Evolutionary conservation across 2,113 vertebrate genomes (phyloP), one percentile per base, ranked within the genome.

Genomic region (Uria aalge): DNA sequence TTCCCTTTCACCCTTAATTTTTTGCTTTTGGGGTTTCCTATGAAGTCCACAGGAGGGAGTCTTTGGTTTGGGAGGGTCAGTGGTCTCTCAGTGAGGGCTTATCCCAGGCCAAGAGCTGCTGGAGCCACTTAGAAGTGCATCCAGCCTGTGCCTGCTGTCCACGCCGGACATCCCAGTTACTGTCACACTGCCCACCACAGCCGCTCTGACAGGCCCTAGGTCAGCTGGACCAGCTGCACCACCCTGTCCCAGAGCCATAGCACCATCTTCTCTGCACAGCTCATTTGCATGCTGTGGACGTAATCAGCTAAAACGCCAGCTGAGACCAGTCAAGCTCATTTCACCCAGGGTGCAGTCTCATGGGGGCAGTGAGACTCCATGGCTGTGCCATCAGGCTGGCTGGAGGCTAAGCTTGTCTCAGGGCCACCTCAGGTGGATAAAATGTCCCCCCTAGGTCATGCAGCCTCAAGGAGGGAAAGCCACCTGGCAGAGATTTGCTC

Each of bases 351-450:
- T 45, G 21, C 69, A 84, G 48, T 45, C 45, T 45, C 45, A 45
- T 8, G 8, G 45, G 26, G 26, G 21, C 17, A 62, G 29, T 0
- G 1, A 71, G 30, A 34, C 21, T 0, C 0, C 3, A 0, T 0
- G 1, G 27, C 34, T 69, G 73, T 62, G 48, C 73, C 43, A 50
- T 41, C n/a, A 38, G 21, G 17, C 60, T 67, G 66, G 30, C 10
- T 4, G 60, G 48, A 84, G 32, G 41, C 5, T 71, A 64, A 76
- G n/a, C 15, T 71, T 74, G 41, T 32, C 63, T 11, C 15, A 4
- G 34, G 40, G 50, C 38, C 4, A 5, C 41, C 20, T 74, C 50
- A 63, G 41, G 10, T 6, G 1, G 53, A 34, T 1, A 0, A 15
- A 82, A 81, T 2, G 2, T 63, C 67, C 26, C 40, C 84, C 21